phyloP scores from a whole-genome alignment of 2,797 vertebrate species.

The Sebastes nivosus region DNA sequence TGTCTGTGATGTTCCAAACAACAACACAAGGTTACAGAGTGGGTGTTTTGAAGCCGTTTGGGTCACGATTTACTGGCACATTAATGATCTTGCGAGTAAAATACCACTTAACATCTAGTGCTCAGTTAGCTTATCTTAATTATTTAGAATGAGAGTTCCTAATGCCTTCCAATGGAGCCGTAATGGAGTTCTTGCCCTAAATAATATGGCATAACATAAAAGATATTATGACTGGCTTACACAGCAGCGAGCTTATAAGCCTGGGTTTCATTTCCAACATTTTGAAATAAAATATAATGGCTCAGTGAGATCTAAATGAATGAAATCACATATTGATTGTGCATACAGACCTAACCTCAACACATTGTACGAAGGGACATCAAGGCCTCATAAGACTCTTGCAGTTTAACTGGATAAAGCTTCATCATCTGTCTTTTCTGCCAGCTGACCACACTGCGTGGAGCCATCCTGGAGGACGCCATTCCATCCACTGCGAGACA shows the following conservation, averaged over 20 bases:
- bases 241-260: background rate
- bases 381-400: background rate
- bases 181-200: conserved; percentile 48
- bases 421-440: conserved; percentile 10
- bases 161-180: conserved; percentile 30
- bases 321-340: background rate
- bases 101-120: conserved; percentile 59
- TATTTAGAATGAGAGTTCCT: conserved; percentile 63
- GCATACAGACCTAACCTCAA: background rate
- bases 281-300: background rate
- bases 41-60: conserved; percentile 38
- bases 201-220: conserved; percentile 28
- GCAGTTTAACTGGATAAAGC: background rate
- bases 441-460: conserved; percentile 93
- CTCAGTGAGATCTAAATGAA: background rate
- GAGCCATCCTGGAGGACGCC: conserved; percentile 96
- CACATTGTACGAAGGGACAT: background rate
- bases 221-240: background rate
- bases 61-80: conserved; percentile 51
- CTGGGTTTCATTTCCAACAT: conserved; percentile 1
- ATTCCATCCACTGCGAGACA: conserved; percentile 95
- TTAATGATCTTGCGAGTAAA: conserved; percentile 54
- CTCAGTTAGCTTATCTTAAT: conserved; percentile 57
- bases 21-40: conserved; percentile 29
- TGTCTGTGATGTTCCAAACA: conserved; percentile 44